Conservation (phyloP, 2,888 invertebrate species). For the Camptogramma bilineatum region DNA sequence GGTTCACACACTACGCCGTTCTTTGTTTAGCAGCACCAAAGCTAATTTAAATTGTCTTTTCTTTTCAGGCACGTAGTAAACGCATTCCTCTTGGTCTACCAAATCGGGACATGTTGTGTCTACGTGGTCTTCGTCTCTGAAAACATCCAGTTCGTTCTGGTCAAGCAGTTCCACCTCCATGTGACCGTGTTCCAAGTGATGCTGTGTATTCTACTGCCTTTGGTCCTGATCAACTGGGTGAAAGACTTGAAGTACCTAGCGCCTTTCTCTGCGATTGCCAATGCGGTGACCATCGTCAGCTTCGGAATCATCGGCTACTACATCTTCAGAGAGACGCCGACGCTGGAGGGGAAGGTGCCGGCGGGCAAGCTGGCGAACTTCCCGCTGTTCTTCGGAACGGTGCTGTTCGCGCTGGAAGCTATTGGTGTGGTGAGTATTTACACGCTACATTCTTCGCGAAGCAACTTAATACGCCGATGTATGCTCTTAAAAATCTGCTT, state of each 20-base stretch:
- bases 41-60: not conserved
- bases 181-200: slow-evolving; percentile 88
- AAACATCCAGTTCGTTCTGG: slow-evolving; percentile 90
- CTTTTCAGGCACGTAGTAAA: slow-evolving; percentile 89
- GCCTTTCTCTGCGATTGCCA: slow-evolving; percentile 95
- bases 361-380: slow-evolving; percentile 88
- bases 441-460: too few relatives aligned
- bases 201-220: slow-evolving; percentile 89
- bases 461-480: too few relatives aligned
- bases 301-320: slow-evolving; percentile 95
- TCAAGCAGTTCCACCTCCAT: slow-evolving; percentile 77
- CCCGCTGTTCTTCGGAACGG: slow-evolving; percentile 98
- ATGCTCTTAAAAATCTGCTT: too few relatives aligned
- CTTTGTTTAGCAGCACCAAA: not conserved
- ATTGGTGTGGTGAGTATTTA: slow-evolving; percentile 91
- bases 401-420: slow-evolving; percentile 97
- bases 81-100: slow-evolving; percentile 92
- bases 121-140: slow-evolving; percentile 97
- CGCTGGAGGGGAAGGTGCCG: slow-evolving; percentile 86
- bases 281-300: slow-evolving; percentile 92
- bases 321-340: slow-evolving; percentile 90
- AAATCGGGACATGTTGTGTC: slow-evolving; percentile 98
- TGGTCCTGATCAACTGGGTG: slow-evolving; percentile 93
- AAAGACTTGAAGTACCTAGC: slow-evolving; percentile 94
- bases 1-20: not conserved